Evolutionary conservation across 2,888 invertebrate genomes (phyloP).

Genomic region (Teleiodes luculella): DNA sequence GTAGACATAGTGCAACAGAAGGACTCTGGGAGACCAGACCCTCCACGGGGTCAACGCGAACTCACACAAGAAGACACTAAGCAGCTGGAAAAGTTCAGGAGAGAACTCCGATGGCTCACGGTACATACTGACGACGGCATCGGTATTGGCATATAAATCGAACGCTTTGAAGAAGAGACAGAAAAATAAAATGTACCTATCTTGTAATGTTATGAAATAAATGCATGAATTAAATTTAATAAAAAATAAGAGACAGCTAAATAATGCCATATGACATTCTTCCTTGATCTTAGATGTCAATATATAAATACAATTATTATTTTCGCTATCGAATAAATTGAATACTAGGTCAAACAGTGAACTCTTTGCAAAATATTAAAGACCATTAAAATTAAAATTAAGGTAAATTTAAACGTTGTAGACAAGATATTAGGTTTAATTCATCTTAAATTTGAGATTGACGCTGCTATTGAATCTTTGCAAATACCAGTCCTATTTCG

Average conservation of each 20-base stretch:
- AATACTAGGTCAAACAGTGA: too few relatives aligned
- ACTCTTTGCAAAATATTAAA: too few relatives aligned
- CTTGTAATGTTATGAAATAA: neutral
- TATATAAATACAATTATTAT: too few relatives aligned
- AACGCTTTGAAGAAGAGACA: too few relatives aligned
- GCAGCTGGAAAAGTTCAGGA: conserved; percentile 20
- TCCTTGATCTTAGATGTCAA: too few relatives aligned
- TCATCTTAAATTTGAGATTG: neutral
- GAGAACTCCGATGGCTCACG: conserved; percentile 25
- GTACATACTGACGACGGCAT: conserved; percentile 23
- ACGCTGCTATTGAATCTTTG: neutral
- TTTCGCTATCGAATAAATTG: too few relatives aligned
- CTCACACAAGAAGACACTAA: conserved; percentile 4
- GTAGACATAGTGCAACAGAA: neutral
- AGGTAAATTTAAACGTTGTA: neutral
- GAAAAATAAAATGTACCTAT: neutral
- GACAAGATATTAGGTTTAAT: neutral
- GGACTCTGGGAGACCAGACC: neutral
- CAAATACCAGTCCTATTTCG: conserved; percentile 3
- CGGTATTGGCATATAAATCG: conserved; percentile 8
- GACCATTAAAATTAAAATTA: too few relatives aligned
- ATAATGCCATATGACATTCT: too few relatives aligned
- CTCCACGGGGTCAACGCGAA: neutral
- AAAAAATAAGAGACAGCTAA: too few relatives aligned
- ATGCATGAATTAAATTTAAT: neutral